These are phyloP conservation scores for Anabacerthia variegaticeps DNA, from an alignment of 2,797 vertebrate species.

Conservation along the genomic window DNA sequence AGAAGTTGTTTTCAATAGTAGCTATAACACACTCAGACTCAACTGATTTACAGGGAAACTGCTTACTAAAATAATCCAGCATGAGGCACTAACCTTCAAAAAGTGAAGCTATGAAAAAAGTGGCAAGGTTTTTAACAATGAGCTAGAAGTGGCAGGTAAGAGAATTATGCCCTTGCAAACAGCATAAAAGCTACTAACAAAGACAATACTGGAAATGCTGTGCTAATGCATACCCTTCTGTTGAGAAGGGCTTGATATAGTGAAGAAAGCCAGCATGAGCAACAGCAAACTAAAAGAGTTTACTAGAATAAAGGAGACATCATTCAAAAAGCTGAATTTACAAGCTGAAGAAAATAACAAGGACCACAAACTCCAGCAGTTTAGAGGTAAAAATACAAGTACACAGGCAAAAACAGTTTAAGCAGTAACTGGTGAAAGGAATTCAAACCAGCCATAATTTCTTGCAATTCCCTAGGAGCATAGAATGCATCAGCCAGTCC, in stretches of 20 bases:
- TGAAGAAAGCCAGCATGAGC: neutral
- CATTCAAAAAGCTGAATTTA: neutral
- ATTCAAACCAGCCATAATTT: neutral
- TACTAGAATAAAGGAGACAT: neutral
- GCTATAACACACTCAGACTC: neutral
- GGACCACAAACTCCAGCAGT: neutral
- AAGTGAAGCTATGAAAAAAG: neutral
- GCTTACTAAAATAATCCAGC: neutral
- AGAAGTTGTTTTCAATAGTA: neutral
- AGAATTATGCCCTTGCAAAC: neutral
- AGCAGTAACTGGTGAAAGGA: neutral
- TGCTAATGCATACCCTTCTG: neutral
- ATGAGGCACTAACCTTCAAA: neutral
- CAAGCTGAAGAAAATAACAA: neutral
- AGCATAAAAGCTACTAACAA: neutral
- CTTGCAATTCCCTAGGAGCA: neutral
- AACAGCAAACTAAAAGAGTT: neutral
- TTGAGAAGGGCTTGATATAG: neutral
- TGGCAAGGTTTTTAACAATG: neutral
- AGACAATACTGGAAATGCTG: rapidly evolving
- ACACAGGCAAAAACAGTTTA: neutral
- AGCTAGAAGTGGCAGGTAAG: neutral
- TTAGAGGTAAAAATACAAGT: neutral
- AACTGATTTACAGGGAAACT: neutral
- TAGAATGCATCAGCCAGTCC: neutral